Evolutionary conservation across 2,797 vertebrate species (phyloP), one percentile per base, ranked within the genome.

Genomic region (Gambelia wislizenii): DNA sequence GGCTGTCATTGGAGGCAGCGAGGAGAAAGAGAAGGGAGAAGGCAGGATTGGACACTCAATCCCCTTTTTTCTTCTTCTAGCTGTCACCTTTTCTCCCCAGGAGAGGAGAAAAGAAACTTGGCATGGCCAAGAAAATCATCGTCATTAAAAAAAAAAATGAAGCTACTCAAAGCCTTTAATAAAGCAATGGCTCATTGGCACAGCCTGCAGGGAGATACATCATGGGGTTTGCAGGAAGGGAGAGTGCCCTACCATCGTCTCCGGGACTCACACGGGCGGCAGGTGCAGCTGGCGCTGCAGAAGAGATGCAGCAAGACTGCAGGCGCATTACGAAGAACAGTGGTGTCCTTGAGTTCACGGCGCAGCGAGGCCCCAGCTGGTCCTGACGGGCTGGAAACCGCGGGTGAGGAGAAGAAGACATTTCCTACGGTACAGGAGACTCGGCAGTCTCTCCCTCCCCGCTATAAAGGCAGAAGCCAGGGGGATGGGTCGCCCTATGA

Each of bases 231-330:
- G 87, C 85, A 88, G 85, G 80, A 86, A 52, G 16, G 1, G 49
- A 67, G 82, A 83, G 85, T 64, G 16, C 82, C 64, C 93, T 82
- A 89, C 5, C 1, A 9, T 20, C 33, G n/a, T 86, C 84, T 74
- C 87, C 16, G 70, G 88, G 25, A 91, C 84, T 61, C 92, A 89
- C 87, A 90, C 0, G 59, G 87, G 83, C 18, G 89, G 91, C 94
- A 90, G 94, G 64, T 81, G 90, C 89, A 74, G 87, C 87, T 54
- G 87, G 54, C 83, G 72, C 93, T 94, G 95, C 95, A 90, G 93
- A 90, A 90, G 0, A 20, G 86, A 84, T 49, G 92, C 94, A 93
- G 93, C 93, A 67, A 95, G 92, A 94, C 0, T 96, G 94, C 95
- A 94, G 94, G 82, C 6, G 92, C 88, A 8, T 20, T 2, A 20